phyloP scores from a whole-genome alignment of 2,113 vertebrate genomes.

The Callospermophilus lateralis region DNA sequence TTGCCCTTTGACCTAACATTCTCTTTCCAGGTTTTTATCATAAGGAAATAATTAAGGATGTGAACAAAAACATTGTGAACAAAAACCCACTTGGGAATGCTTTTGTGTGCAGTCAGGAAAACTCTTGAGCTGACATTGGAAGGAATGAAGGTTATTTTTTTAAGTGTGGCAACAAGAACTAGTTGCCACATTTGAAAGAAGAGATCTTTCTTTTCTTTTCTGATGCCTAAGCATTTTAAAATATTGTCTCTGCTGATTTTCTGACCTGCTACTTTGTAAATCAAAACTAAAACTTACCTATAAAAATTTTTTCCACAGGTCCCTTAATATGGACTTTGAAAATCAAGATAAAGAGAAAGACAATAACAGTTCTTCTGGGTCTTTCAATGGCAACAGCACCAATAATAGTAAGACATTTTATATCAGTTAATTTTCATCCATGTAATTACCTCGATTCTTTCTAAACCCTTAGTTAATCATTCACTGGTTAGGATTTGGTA shows the following conservation, averaged over 20 bases:
- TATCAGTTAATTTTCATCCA: background rate
- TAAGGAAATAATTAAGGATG: constrained; percentile 62
- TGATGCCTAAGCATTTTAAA: constrained; percentile 22
- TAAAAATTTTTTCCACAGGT: constrained; percentile 88
- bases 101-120: constrained; percentile 31
- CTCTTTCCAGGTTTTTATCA: constrained; percentile 34
- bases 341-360: constrained; percentile 99
- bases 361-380: constrained; percentile 89
- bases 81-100: background rate
- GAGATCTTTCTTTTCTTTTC: background rate
- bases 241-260: background rate
- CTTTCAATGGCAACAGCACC: constrained; percentile 95
- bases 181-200: constrained; percentile 12
- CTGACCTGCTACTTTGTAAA: constrained; percentile 29
- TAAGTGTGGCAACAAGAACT: background rate
- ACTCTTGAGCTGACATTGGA: constrained; percentile 25
- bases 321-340: constrained; percentile 99
- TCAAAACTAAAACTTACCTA: constrained; percentile 67
- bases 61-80: background rate
- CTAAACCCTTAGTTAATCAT: background rate
- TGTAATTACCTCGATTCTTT: background rate
- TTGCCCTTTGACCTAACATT: constrained; percentile 23
- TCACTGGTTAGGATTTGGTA: background rate
- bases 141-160: constrained; percentile 51
- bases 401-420: constrained; percentile 95